Evolutionary conservation across 2,797 vertebrate species (phyloP).

Genomic region (Microtus obscurus): DNA sequence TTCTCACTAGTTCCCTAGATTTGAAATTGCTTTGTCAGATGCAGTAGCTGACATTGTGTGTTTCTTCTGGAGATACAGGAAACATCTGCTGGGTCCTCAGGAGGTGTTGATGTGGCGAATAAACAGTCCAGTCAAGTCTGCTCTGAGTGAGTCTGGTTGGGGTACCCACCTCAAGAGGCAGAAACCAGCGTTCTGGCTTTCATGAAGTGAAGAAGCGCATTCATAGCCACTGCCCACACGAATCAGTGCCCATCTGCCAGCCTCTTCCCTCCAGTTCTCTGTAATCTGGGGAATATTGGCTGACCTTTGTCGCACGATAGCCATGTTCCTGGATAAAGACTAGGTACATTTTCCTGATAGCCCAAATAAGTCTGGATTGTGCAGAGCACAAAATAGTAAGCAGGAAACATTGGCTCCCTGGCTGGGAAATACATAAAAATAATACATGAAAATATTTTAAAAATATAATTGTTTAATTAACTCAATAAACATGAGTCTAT

Average conservation of each 20-base stretch:
- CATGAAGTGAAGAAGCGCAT: background rate
- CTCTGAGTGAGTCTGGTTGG: background rate
- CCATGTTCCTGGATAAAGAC: background rate
- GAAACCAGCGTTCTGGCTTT: background rate
- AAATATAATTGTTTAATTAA: background rate
- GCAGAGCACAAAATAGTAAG: background rate
- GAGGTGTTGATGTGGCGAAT: no score
- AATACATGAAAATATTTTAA: background rate
- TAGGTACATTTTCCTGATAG: background rate
- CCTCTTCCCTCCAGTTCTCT: background rate
- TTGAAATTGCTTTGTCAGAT: conserved; percentile 7
- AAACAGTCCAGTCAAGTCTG: background rate
- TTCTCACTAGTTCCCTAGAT: background rate
- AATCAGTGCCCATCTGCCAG: background rate
- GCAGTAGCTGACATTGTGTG: background rate
- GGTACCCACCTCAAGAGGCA: background rate
- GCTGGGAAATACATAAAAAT: background rate
- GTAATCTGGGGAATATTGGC: background rate
- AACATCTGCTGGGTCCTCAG: background rate
- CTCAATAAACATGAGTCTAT: conserved; percentile 11
- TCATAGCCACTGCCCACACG: background rate
- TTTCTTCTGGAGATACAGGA: background rate
- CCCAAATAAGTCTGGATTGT: background rate
- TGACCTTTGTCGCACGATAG: background rate
- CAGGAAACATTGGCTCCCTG: background rate